These are phyloP conservation scores for Lycopodina hypogea DNA, from an alignment of 37 sponge, comb jelly and placozoan genomes.

Conservation along the genomic window DNA sequence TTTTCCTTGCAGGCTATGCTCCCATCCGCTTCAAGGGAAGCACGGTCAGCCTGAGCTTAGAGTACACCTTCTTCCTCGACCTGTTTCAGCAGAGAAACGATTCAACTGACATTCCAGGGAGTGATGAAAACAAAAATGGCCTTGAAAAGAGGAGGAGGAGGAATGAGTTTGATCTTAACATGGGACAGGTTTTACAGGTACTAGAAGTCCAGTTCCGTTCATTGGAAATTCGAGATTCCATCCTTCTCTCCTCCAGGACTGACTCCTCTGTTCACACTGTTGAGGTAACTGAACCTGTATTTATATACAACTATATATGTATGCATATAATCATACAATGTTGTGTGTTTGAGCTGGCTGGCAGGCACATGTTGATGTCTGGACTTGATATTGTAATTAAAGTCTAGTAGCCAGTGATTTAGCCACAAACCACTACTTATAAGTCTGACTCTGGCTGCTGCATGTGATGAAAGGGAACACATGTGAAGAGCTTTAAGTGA, in stretches of 20 bases:
- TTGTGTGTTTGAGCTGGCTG: too few relatives aligned
- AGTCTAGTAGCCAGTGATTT: too few relatives aligned
- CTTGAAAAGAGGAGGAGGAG: neutral
- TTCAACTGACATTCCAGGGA: neutral
- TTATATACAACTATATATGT: too few relatives aligned
- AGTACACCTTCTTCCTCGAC: slow-evolving; percentile 36
- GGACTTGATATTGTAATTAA: too few relatives aligned
- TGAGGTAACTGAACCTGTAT: slow-evolving; percentile 23
- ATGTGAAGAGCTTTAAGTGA: too few relatives aligned
- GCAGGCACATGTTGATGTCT: too few relatives aligned
- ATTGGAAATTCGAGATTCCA: neutral
- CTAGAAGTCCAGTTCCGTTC: slow-evolving; percentile 35
- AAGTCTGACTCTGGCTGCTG: too few relatives aligned
- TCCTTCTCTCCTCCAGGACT: slow-evolving; percentile 47
- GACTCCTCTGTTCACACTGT: slow-evolving; percentile 24
- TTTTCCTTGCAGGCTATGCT: slow-evolving; percentile 19
- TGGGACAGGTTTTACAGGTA: slow-evolving; percentile 6
- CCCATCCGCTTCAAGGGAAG: slow-evolving; percentile 28
- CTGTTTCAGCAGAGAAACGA: neutral
- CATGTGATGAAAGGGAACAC: too few relatives aligned
- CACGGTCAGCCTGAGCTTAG: neutral
- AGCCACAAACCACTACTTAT: too few relatives aligned
- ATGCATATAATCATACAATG: too few relatives aligned
- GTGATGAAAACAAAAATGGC: neutral
- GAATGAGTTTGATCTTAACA: neutral